A percentile compares a stretch with the other conserved stretches of the same genome.
phyloP scores from a whole-genome alignment of 2,888 invertebrate species.

The Xestia rhomboidea region DNA sequence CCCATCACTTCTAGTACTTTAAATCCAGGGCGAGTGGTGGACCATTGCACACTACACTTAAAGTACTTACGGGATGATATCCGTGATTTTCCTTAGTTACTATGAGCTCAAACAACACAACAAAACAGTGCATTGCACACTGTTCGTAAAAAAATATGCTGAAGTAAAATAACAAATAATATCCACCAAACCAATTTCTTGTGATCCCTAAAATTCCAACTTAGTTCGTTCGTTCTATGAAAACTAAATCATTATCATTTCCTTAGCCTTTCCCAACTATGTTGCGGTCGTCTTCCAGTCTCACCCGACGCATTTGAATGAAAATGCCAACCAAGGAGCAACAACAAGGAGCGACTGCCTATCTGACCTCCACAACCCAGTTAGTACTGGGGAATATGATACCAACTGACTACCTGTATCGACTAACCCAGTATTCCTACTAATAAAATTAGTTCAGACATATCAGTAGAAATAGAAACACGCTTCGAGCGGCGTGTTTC shows the following conservation, averaged over 20 bases:
- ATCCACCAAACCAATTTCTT: too few relatives aligned
- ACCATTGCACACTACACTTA: too few relatives aligned
- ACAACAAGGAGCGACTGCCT: too few relatives aligned
- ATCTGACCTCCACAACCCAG: background rate
- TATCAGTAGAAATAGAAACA: conserved; percentile 37
- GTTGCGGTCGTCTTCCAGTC: background rate
- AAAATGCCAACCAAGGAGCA: too few relatives aligned
- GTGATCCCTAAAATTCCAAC: background rate
- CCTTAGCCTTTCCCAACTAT: background rate
- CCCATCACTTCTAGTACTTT: background rate
- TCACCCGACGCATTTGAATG: background rate
- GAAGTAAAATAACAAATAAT: background rate
- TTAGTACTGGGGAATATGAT: background rate
- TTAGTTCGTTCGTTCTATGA: background rate
- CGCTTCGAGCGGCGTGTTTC: conserved; percentile 21
- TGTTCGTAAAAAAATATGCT: background rate
- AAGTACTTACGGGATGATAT: too few relatives aligned
- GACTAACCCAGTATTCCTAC: background rate
- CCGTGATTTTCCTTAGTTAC: too few relatives aligned
- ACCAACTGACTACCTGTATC: background rate
- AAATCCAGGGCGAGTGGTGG: background rate
- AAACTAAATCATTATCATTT: background rate
- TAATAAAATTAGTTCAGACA: conserved; percentile 49
- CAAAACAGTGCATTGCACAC: too few relatives aligned
- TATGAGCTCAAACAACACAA: too few relatives aligned